These are phyloP conservation scores for Clamator glandarius DNA, from an alignment of 2,797 vertebrate genomes.

Conservation along the genomic window DNA sequence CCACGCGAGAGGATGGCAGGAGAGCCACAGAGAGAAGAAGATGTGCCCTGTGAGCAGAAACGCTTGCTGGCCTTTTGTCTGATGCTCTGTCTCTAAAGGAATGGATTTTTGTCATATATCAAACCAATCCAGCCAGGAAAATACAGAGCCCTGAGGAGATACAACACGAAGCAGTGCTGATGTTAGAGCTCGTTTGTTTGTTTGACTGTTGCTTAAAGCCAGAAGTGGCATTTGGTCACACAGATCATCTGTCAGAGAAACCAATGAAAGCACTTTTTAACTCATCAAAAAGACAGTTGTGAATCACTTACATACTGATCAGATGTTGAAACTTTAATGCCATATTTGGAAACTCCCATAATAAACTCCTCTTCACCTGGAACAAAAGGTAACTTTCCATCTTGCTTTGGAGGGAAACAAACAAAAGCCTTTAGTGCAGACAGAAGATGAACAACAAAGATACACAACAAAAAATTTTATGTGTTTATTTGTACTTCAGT, in stretches of 20 bases:
- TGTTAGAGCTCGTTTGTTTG: not conserved
- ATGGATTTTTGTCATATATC: not conserved
- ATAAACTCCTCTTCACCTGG: constrained; percentile 94
- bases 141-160: not conserved
- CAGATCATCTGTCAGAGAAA: not conserved
- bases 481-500: not conserved
- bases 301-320: constrained; percentile 93
- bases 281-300: not conserved
- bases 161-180: not conserved
- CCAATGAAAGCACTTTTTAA: not conserved
- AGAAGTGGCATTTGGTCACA: not conserved
- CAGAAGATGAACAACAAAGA: not conserved
- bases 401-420: constrained; percentile 87
- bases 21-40: not conserved
- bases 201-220: not conserved
- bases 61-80: not conserved
- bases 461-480: not conserved
- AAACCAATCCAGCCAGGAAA: not conserved
- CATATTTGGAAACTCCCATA: constrained; percentile 94
- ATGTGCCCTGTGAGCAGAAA: not conserved
- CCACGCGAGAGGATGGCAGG: not conserved
- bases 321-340: constrained; percentile 92
- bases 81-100: not conserved
- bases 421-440: constrained; percentile 54
- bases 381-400: constrained; percentile 95